Evolutionary conservation across 2,113 vertebrate genomes (phyloP).

Genomic region (Poecilia latipinna): DNA sequence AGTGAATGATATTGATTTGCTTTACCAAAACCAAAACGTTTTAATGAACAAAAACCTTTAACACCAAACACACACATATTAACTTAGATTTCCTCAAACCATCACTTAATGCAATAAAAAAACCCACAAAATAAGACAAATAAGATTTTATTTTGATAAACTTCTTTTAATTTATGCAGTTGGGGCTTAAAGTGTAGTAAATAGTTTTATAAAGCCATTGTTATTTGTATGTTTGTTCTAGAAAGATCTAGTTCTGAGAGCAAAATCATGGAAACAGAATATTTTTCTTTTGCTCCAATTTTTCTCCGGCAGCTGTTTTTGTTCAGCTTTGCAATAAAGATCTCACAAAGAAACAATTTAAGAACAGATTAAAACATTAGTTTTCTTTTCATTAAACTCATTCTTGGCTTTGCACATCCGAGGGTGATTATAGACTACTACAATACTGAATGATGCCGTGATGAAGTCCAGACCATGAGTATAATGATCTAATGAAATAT

Average conservation of each 20-base stretch:
- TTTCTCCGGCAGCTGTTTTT: neutral
- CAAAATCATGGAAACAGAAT: neutral
- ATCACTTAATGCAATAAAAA: neutral
- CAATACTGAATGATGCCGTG: conserved; percentile 4
- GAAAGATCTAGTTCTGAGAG: neutral
- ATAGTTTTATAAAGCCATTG: neutral
- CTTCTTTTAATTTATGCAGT: neutral
- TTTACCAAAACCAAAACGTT: no score
- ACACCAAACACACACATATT: no score
- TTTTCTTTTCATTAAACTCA: neutral
- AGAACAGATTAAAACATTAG: neutral
- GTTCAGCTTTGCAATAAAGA: neutral
- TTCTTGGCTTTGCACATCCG: neutral
- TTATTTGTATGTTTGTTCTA: neutral
- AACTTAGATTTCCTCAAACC: no score
- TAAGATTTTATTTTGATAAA: neutral
- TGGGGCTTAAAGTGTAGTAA: neutral
- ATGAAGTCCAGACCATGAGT: conserved; percentile 20
- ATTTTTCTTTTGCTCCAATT: neutral
- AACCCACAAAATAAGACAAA: neutral
- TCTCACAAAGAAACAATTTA: neutral
- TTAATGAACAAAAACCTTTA: no score
- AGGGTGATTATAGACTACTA: neutral
- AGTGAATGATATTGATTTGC: no score
- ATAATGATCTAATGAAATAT: conserved; percentile 83